Base-by-base conservation (phyloP, 2,888 invertebrate genomes). In the Drosophila siamana region DNA sequence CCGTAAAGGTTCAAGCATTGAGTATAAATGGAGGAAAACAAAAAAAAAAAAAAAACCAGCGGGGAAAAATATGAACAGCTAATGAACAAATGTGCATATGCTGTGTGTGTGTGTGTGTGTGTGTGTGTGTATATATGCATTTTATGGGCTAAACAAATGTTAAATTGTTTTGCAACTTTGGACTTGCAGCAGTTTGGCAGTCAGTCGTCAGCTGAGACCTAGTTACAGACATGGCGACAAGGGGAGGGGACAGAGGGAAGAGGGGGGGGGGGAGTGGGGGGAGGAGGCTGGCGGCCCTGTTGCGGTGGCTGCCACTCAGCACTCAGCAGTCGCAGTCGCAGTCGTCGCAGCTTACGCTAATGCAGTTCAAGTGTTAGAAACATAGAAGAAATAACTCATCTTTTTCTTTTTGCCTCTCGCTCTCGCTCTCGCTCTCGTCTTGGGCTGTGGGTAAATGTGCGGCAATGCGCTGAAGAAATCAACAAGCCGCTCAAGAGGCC, bases 361-460 rank as follows among this genome's bases (percentile, higher is more conserved):
- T 86, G 85, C 83, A 84, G 86, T 78, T 83, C 87, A 83, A 83
- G 83, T 83, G 82, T 66, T 84, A 69, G 74, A 76, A 86, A 86
- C 82, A 80, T 83, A 75, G 67, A 78, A 84, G 73, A 86, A 81
- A 69, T 82, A 76, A 80, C 83, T 83, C 67, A 56, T 56, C 40
- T 70, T 63, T 43, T 30, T 51, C 4, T n/a, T n/a, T 50, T n/a
- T n/a, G n/a, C n/a, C 33, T 22, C 8, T 44, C n/a, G 40, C 28
- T 33, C 19, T 15, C 8, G 13, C 19, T 52, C 28, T 44, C 50
- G 60, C 50, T 33, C 19, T 11, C 11, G 13, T 22, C 41, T n/a
- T 59, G 33, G 36, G 15, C 41, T 57, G 60, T 57, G 63, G 50
- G 67, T 67, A 76, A 71, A 71, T 76, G 74, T 74, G 64, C 73